Percentiles rank a stretch among this genome's conserved stretches.
phyloP scores from a whole-genome alignment of 2,888 invertebrate species.

The Tinea semifulvella region DNA sequence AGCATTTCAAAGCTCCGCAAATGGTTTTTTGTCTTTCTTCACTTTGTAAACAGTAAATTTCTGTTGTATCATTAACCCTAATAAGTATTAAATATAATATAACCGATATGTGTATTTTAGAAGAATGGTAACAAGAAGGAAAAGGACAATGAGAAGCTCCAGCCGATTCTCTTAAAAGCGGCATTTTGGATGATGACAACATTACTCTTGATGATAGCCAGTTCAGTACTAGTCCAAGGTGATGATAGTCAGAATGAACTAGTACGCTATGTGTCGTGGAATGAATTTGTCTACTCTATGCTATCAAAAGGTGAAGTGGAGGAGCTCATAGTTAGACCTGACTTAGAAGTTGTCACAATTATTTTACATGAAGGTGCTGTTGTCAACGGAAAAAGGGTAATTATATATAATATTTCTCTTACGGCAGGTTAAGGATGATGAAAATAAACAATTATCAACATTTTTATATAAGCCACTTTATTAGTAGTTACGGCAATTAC shows the following conservation, averaged over 20 bases:
- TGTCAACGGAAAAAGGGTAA: conserved; percentile 79
- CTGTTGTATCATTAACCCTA: background rate
- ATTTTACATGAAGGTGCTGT: conserved; percentile 86
- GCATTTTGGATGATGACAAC: conserved; percentile 83
- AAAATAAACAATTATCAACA: background rate
- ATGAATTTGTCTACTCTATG: conserved; percentile 96
- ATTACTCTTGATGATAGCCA: conserved; percentile 76
- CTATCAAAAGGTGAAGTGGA: conserved; percentile 93
- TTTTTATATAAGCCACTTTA: background rate
- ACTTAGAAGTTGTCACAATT: conserved; percentile 85
- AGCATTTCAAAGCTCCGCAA: too few relatives aligned
- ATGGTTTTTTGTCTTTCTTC: too few relatives aligned
- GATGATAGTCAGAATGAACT: conserved; percentile 76
- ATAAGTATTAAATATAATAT: background rate
- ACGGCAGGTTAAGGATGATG: background rate
- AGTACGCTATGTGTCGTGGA: conserved; percentile 90
- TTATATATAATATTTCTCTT: background rate
- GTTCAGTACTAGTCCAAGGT: conserved; percentile 76
- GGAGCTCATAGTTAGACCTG: conserved; percentile 84
- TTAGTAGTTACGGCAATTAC: too few relatives aligned
- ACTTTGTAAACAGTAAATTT: too few relatives aligned
- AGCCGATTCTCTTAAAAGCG: conserved; percentile 77
- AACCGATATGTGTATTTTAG: conserved; percentile 22
- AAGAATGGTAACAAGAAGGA: conserved; percentile 45
- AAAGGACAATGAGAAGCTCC: conserved; percentile 75